Conservation (phyloP, 2,113 vertebrate genomes). For the Gavialis gangeticus region DNA sequence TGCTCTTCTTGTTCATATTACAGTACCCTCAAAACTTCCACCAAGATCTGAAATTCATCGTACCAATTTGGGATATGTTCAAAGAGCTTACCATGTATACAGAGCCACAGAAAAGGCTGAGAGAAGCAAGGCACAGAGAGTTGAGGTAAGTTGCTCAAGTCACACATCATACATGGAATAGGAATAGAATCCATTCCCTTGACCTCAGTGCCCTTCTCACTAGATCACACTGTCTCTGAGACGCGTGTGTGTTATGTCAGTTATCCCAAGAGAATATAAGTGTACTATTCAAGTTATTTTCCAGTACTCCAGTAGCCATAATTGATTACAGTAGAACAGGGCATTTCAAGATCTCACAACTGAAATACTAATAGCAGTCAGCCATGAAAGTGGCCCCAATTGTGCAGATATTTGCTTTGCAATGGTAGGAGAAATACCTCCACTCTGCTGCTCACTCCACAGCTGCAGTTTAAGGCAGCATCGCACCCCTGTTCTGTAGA, state of each 20-base stretch:
- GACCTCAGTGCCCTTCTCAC: not conserved
- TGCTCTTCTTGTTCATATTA: not conserved
- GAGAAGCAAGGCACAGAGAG: not conserved
- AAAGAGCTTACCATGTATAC: not conserved
- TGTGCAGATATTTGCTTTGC: not conserved
- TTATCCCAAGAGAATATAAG: not conserved
- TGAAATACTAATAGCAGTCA: not conserved
- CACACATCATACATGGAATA: fast-evolving
- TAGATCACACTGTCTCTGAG: not conserved
- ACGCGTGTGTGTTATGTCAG: not conserved
- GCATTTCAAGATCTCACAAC: not conserved
- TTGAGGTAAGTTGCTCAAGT: not conserved
- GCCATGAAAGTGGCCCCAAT: not conserved
- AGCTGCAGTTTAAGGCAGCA: not conserved
- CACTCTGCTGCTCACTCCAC: not conserved
- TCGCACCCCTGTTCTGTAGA: not conserved
- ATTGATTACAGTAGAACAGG: not conserved
- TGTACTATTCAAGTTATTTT: not conserved
- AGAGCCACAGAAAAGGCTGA: not conserved
- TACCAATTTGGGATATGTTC: not conserved
- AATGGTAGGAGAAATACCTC: not conserved
- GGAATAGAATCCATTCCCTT: not conserved
- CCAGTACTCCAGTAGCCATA: not conserved
- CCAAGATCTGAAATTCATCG: not conserved
- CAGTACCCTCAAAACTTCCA: not conserved